Percentiles rank a stretch among this genome's conserved stretches.
These are phyloP conservation scores for Gobionotothen gibberifrons DNA, from an alignment of 2,797 vertebrate species.

Conservation along the genomic window DNA sequence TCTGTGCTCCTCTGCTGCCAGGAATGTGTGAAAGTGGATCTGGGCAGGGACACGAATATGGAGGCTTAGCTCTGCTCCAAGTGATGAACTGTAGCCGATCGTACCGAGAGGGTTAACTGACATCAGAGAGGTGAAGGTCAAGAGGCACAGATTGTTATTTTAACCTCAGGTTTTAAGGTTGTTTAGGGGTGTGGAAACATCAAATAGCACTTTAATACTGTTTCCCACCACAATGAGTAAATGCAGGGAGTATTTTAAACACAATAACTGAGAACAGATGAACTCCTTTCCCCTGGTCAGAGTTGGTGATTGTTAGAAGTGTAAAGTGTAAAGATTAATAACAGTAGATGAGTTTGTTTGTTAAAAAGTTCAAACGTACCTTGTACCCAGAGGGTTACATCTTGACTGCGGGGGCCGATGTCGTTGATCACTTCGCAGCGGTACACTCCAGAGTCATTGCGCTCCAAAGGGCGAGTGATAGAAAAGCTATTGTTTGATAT, in stretches of 20 bases:
- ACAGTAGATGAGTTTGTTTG: too few relatives aligned
- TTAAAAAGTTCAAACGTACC: conserved; percentile 77
- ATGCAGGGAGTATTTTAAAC: too few relatives aligned
- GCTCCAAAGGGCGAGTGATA: conserved; percentile 90
- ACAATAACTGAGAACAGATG: too few relatives aligned
- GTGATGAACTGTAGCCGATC: conserved; percentile 42
- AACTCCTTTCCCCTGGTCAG: too few relatives aligned
- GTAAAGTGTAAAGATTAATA: too few relatives aligned
- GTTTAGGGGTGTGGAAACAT: conserved; percentile 6
- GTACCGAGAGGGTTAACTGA: conserved; percentile 47
- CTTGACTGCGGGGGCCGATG: conserved; percentile 87
- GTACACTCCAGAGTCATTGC: conserved; percentile 94
- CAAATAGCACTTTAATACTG: not conserved
- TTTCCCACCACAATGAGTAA: too few relatives aligned
- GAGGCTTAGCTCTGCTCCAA: conserved; percentile 54
- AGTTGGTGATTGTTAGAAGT: too few relatives aligned
- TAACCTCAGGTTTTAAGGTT: conserved; percentile 9
- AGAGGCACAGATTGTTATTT: conserved; percentile 4
- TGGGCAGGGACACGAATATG: conserved; percentile 52
- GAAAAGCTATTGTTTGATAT: conserved; percentile 89
- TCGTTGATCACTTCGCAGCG: conserved; percentile 93
- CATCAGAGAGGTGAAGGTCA: conserved; percentile 41
- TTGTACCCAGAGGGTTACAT: conserved; percentile 90
- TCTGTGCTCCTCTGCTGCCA: conserved; percentile 60
- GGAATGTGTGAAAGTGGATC: conserved; percentile 78